Evolutionary conservation across 2,888 invertebrate species (phyloP).

Genomic region (Ochropacha duplaris): DNA sequence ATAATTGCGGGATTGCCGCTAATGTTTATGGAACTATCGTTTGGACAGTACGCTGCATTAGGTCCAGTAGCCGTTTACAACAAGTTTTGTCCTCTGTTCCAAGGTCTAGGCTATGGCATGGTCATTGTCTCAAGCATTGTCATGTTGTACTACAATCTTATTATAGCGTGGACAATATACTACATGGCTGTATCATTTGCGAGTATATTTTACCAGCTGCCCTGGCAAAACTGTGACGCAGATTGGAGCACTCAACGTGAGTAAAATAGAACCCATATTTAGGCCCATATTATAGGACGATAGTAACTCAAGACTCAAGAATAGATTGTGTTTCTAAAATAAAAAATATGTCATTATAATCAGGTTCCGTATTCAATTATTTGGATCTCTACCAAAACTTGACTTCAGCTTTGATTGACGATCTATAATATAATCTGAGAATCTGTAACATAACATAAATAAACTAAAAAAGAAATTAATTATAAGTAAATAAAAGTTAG

Average conservation of each 20-base stretch:
- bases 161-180: constrained; percentile 90
- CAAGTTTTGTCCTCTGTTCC: constrained; percentile 90
- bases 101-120: constrained; percentile 89
- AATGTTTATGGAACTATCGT: constrained; percentile 93
- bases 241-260: constrained; percentile 87
- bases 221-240: constrained; percentile 88
- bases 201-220: constrained; percentile 85
- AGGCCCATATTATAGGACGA: too few species aligned
- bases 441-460: too few species aligned
- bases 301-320: too few species aligned
- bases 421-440: too few species aligned
- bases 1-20: constrained; percentile 90
- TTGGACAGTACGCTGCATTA: constrained; percentile 91
- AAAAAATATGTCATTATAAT: too few species aligned
- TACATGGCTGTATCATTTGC: constrained; percentile 85
- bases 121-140: constrained; percentile 89
- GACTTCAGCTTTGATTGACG: too few species aligned
- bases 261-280: constrained; percentile 36
- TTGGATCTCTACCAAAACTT: too few species aligned
- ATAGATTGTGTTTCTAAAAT: too few species aligned
- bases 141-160: constrained; percentile 89
- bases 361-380: too few species aligned
- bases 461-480: too few species aligned
- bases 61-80: constrained; percentile 92
- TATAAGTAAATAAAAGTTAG: too few species aligned